Conservation (phyloP, 2,888 invertebrate species). For the Spodoptera picta region DNA sequence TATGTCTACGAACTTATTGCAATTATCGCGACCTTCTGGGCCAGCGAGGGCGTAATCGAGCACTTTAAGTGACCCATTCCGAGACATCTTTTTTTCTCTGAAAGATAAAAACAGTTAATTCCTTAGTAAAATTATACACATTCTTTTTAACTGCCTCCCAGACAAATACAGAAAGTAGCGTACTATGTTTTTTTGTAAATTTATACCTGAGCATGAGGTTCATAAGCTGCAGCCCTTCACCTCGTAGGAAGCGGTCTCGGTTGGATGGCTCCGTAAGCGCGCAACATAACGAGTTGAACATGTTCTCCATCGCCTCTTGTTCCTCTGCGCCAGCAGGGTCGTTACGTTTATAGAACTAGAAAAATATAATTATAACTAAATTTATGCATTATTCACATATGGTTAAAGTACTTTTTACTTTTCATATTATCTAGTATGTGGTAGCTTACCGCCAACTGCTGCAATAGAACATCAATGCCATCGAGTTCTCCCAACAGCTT, state of each 20-base stretch:
- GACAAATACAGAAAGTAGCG: no score
- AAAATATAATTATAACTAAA: not conserved
- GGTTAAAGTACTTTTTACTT: no score
- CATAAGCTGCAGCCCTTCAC: constrained; percentile 99
- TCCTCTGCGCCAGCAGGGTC: constrained; percentile 97
- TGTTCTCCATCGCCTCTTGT: constrained; percentile 99
- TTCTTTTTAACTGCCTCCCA: no score
- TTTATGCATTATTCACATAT: no score
- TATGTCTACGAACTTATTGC: constrained; percentile 99
- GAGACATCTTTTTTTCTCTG: constrained; percentile 97
- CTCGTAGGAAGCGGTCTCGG: constrained; percentile 96
- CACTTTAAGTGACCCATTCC: constrained; percentile 98
- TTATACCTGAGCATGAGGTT: constrained; percentile 97
- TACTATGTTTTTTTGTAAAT: no score
- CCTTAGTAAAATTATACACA: no score
- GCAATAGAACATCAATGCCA: constrained; percentile 98
- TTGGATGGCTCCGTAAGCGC: constrained; percentile 96
- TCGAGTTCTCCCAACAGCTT: constrained; percentile 96
- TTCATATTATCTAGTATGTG: not conserved
- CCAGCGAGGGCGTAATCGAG: constrained; percentile 99
- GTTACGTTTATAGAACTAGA: constrained; percentile 96
- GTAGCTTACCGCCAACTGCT: constrained; percentile 94
- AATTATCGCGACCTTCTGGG: constrained; percentile 97
- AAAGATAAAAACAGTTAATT: constrained; percentile 24
- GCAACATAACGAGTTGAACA: constrained; percentile 98